Conservation (phyloP, 2,113 vertebrate genomes). For the Promerops cafer region DNA sequence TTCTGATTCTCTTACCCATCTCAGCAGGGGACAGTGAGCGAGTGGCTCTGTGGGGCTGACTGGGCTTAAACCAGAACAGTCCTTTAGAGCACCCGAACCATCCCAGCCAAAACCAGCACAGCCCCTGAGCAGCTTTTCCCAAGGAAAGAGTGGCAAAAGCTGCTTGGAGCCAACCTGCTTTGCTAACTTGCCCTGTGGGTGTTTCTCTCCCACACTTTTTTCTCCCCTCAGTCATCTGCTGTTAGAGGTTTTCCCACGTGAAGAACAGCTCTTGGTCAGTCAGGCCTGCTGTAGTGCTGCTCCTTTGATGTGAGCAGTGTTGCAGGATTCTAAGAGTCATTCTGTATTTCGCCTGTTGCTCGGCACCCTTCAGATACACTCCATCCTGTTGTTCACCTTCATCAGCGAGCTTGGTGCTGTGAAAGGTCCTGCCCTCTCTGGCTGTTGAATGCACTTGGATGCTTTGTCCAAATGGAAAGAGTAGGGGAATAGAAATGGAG, state of each 20-base stretch:
- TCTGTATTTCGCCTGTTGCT: not conserved
- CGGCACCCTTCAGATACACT: not conserved
- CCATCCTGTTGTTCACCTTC: not conserved
- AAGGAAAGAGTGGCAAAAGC: not conserved
- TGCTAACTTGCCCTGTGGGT: not conserved
- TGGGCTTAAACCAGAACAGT: not conserved
- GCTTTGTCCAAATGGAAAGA: not conserved
- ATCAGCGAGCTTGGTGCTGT: not conserved
- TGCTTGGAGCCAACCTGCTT: not conserved
- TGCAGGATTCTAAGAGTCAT: not conserved
- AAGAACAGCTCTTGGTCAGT: not conserved
- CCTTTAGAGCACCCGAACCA: not conserved
- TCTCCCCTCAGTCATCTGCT: not conserved
- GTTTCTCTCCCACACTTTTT: not conserved
- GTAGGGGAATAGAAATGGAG: not conserved
- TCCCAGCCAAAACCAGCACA: not conserved
- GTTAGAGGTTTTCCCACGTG: not conserved
- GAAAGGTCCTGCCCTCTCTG: not conserved
- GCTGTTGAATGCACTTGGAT: not conserved
- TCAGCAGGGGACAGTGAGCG: fast-evolving
- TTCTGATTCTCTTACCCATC: not conserved
- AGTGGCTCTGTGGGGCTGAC: not conserved
- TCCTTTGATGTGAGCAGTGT: not conserved
- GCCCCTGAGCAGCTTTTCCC: not conserved
- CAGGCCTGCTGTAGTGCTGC: not conserved